Percentiles rank a stretch among this genome's conserved stretches.
Evolutionary conservation across 2,113 vertebrate species (phyloP).

Genomic region (Syngnathus typhle): DNA sequence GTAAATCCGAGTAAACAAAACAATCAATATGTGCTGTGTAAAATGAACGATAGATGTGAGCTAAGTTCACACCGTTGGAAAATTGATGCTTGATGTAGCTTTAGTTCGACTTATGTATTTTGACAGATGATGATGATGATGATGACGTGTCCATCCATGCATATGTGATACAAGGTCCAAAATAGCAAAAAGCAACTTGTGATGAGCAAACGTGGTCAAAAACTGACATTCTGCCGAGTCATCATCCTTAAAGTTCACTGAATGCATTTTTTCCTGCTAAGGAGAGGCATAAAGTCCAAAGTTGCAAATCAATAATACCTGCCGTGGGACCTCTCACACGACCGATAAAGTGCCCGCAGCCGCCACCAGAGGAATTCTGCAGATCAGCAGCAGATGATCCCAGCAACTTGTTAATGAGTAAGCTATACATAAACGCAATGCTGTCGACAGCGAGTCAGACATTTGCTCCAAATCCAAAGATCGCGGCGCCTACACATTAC

Average conservation of each 20-base stretch:
- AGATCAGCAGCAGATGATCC: neutral
- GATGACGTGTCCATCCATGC: neutral
- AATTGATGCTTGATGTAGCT: no score
- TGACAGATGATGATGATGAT: neutral
- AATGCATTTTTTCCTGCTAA: neutral
- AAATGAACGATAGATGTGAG: neutral
- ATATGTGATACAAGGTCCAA: neutral
- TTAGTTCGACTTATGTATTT: neutral
- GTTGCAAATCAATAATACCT: conserved; percentile 4
- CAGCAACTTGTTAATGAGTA: neutral
- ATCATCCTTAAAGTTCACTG: neutral
- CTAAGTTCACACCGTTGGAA: no score
- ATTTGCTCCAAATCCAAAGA: neutral
- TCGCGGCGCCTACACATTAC: neutral
- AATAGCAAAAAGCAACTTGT: neutral
- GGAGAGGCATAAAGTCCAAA: conserved; percentile 4
- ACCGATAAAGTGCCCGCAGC: neutral
- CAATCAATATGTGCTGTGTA: neutral
- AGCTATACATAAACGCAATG: neutral
- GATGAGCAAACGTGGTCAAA: neutral
- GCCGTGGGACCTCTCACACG: neutral
- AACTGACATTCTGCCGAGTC: neutral
- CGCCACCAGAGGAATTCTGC: neutral
- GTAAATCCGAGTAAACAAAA: neutral
- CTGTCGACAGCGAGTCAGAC: neutral